Conservation (phyloP, 2,888 invertebrate species). For the Pemphredon lugubris region DNA sequence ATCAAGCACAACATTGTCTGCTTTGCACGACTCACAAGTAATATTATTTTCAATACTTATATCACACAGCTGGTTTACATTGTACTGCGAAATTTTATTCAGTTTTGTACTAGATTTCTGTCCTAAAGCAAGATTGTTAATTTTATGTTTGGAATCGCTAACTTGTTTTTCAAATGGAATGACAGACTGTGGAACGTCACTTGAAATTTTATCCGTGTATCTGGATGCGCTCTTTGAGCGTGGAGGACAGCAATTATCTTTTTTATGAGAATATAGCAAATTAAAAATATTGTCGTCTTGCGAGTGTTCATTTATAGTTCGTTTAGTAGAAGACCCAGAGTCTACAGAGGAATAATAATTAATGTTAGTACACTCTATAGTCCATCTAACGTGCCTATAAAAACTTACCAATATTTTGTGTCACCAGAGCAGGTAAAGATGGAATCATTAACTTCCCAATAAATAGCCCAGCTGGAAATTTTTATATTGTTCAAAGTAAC, state of each 20-base stretch:
- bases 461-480: conserved; percentile 20
- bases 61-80: background rate
- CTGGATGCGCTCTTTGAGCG: conserved; percentile 16
- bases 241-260: background rate
- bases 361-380: background rate
- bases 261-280: background rate
- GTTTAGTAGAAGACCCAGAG: background rate
- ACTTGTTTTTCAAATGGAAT: background rate
- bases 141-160: conserved; percentile 4
- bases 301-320: conserved; percentile 8
- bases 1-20: background rate
- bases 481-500: background rate
- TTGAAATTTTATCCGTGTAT: background rate
- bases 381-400: background rate
- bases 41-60: conserved; percentile 24
- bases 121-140: background rate
- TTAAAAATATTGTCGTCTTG: conserved; percentile 26
- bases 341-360: conserved; percentile 14
- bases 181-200: background rate
- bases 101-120: background rate
- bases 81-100: background rate
- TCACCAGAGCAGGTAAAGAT: background rate
- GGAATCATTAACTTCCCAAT: conserved; percentile 27
- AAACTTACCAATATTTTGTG: conserved; percentile 21
- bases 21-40: background rate